A percentile compares a stretch with the other conserved stretches of the same genome.
Evolutionary conservation across 2,113 vertebrate species (phyloP).

Genomic region (Cacatua alba): DNA sequence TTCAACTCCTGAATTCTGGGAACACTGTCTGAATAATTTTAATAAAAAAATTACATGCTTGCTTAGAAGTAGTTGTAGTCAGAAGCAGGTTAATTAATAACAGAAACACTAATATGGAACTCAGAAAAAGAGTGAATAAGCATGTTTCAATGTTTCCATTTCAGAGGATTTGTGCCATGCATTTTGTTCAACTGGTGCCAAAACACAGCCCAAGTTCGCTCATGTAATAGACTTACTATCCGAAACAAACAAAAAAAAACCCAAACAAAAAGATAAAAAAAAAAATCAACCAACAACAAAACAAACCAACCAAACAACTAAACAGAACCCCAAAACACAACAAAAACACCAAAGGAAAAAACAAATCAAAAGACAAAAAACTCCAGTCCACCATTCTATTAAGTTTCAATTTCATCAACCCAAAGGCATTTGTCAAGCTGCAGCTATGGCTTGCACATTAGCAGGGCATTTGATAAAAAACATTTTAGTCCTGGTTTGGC

Average conservation of each 20-base stretch:
- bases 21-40: background rate
- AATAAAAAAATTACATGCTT: background rate
- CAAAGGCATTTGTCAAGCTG: background rate
- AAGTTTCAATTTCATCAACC: background rate
- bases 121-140: background rate
- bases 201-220: background rate
- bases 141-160: background rate
- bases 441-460: background rate
- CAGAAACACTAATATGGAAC: background rate
- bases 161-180: background rate
- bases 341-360: background rate
- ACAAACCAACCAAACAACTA: background rate
- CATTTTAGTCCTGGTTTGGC: background rate
- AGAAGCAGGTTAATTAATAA: background rate
- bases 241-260: background rate
- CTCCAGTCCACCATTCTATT: background rate
- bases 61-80: background rate
- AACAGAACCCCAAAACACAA: background rate
- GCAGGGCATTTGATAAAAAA: background rate
- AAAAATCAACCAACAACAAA: rapidly evolving
- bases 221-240: background rate
- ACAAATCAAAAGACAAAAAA: background rate
- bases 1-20: background rate
- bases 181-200: background rate
- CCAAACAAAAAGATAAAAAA: background rate